phyloP scores from a whole-genome alignment of 2,888 invertebrate species.

The Actias luna region DNA sequence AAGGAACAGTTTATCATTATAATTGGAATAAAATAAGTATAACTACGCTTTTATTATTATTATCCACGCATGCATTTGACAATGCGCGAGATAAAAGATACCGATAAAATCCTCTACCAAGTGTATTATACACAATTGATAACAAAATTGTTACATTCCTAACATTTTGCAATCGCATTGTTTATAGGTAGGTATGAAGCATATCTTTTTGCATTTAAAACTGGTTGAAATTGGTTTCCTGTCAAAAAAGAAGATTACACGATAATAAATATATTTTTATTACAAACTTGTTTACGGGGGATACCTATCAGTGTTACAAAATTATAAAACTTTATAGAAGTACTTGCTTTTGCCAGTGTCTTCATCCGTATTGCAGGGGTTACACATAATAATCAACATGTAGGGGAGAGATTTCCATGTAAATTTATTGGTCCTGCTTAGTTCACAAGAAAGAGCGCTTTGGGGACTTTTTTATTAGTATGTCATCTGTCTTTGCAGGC shows the following conservation, averaged over 20 bases:
- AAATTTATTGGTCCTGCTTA: neutral
- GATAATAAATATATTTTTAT: slow-evolving; percentile 7
- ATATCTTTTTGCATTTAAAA: slow-evolving; percentile 3
- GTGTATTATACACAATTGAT: neutral
- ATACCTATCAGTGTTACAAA: neutral
- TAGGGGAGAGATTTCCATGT: neutral
- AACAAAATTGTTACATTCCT: neutral
- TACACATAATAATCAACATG: neutral
- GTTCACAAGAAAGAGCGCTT: neutral
- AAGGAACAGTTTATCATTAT: neutral
- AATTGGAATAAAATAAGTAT: neutral
- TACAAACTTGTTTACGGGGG: slow-evolving; percentile 6
- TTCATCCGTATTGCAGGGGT: neutral
- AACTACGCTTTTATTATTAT: neutral
- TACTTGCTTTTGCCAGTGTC: neutral
- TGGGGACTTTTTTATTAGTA: no score
- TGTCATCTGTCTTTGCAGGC: no score
- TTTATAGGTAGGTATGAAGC: neutral
- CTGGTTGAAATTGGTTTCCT: neutral
- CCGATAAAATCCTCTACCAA: neutral
- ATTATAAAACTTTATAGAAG: neutral
- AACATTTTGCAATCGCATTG: neutral
- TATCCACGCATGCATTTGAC: neutral
- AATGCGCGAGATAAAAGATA: slow-evolving; percentile 7
- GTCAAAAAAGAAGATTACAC: neutral